These are phyloP conservation scores for Keiferia lycopersicella DNA, from an alignment of 2,888 invertebrate genomes.

Conservation along the genomic window DNA sequence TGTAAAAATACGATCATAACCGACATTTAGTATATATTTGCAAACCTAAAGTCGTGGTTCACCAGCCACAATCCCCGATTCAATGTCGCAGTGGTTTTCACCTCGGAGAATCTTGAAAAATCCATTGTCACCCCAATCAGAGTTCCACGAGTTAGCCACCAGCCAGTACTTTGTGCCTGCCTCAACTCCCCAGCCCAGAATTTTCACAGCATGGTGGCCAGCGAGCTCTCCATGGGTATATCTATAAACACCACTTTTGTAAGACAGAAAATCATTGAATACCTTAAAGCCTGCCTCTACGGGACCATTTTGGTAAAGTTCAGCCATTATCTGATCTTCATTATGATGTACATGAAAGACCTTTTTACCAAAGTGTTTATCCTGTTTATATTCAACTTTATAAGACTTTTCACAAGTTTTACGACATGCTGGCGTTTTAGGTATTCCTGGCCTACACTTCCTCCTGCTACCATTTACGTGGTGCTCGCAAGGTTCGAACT, in stretches of 20 bases:
- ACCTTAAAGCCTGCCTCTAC: constrained; percentile 95
- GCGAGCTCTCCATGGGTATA: constrained; percentile 87
- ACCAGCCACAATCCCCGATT: constrained; percentile 80
- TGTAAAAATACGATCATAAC: no score
- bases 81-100: constrained; percentile 83
- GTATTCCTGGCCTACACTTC: constrained; percentile 83
- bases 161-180: constrained; percentile 88
- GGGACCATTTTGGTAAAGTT: constrained; percentile 91
- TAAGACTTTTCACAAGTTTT: constrained; percentile 86
- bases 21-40: no score
- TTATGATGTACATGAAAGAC: constrained; percentile 78
- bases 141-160: constrained; percentile 92
- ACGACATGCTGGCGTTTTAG: constrained; percentile 88
- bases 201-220: constrained; percentile 93
- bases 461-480: constrained; percentile 90
- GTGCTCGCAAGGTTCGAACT: constrained; percentile 93
- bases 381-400: constrained; percentile 84
- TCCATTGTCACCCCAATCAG: constrained; percentile 90
- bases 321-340: constrained; percentile 83
- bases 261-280: constrained; percentile 90
- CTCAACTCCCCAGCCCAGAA: constrained; percentile 91
- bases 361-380: constrained; percentile 86
- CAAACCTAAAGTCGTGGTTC: constrained; percentile 54
- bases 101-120: constrained; percentile 89
- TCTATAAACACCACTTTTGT: constrained; percentile 86